A percentile compares a stretch with the other conserved stretches of the same genome.
phyloP scores from a whole-genome alignment of 2,797 vertebrate genomes.

The Enteromius thamalakanensis region DNA sequence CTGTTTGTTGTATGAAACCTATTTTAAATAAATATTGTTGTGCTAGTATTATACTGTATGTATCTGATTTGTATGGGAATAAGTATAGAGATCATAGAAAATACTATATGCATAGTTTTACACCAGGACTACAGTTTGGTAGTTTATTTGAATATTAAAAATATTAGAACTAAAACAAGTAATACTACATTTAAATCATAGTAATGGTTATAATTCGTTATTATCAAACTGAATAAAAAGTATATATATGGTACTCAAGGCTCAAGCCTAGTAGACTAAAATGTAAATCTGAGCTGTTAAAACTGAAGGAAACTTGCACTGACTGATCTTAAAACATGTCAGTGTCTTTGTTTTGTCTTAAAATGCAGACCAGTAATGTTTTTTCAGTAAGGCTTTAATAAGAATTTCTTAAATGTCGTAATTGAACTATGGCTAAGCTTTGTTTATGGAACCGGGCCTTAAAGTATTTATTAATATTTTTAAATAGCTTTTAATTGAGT shows the following conservation, averaged over 20 bases:
- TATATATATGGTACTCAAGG: neutral
- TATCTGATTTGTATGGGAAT: neutral
- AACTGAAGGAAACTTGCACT: too few species aligned
- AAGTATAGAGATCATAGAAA: neutral
- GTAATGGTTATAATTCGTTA: neutral
- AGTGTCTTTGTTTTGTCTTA: too few species aligned
- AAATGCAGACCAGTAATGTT: too few species aligned
- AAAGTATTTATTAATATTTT: neutral
- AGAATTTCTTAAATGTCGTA: too few species aligned
- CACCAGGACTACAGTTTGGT: neutral
- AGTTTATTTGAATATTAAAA: neutral
- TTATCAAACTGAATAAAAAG: neutral
- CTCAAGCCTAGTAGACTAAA: too few species aligned
- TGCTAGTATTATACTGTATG: neutral
- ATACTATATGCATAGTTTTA: neutral
- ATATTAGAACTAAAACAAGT: neutral
- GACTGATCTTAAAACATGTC: too few species aligned
- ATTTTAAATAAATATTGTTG: constrained; percentile 45
- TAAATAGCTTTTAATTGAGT: neutral
- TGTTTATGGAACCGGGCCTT: neutral
- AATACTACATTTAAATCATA: neutral
- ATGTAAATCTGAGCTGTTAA: too few species aligned
- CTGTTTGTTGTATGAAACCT: constrained; percentile 39
- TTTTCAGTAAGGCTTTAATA: too few species aligned
- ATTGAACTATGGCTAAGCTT: too few species aligned